Evolutionary conservation across 2,113 vertebrate genomes (phyloP), one percentile per base, ranked within the genome.

Genomic region (Erinaceus europaeus): DNA sequence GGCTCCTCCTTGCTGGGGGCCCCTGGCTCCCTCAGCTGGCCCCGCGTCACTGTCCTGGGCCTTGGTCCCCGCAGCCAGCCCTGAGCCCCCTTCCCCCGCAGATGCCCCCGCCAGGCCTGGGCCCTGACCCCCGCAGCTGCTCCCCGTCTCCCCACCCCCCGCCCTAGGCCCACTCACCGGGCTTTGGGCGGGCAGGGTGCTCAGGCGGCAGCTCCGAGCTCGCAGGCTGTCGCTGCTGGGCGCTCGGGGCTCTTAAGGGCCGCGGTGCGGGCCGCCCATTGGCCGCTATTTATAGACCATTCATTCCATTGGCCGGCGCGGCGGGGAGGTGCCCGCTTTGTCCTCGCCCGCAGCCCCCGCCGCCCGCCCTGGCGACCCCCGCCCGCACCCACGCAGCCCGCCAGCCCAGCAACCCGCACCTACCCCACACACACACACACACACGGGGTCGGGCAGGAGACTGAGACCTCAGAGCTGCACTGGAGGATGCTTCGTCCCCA

Each of bases 281-380:
- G 99, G 99, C 90, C 78, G 81, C 52, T 97, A 98, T 97, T 97
- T 97, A 96, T 96, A 97, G 95, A 97, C 98, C 97, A 98, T 98
- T 99, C 98, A 98, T 98, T 98, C 97, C 89, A 98, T 98, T 98
- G 98, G 94, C 59, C 23, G 4, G 34, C 11, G 6, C 21, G 9
- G 0, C 7, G 42, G 7, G 88, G 96, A 90, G 34, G 96, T 95
- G 36, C 85, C 5, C 15, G n/a, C 4, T 62, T 65, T 64, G 74
- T 67, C 62, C 69, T n/a, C 11, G 29, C 67, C 61, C 4, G 32
- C 25, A 0, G 42, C 85, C 0, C 93, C 0, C 1, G 0, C 1
- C 23, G 21, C 52, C 57, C 65, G 4, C 40, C 69, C 5, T 5
- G 25, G 61, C 52, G 12, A n/a, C 91, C 87, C 0, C 20, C 0